Base-by-base conservation (phyloP, 2,113 vertebrate genomes). In the Cheilinus undulatus region DNA sequence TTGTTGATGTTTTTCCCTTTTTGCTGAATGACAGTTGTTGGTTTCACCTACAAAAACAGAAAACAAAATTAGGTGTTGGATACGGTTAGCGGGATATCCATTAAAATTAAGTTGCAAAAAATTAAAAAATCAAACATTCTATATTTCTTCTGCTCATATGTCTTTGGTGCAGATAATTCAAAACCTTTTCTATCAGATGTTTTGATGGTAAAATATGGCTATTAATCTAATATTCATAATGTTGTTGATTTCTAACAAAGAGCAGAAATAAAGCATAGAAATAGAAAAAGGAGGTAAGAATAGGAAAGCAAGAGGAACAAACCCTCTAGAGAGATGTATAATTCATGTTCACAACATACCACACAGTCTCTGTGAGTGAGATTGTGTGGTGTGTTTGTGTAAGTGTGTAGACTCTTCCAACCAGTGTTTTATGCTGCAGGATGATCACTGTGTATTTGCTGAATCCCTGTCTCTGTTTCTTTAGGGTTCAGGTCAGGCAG, bases 261-360 rank as follows among this genome's bases (percentile, higher is more conserved):
- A 53, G 28, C 46, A 53, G 65, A 59, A 62, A 57, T 42, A 48
- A 43, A 49, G 58, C 24, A 1, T 12, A 72, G 69, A 74, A 70
- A 61, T 67, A 76, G 38, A 72, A 42, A 65, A 52, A 38, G 38
- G 49, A 20, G 54, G 59, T 65, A 49, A 58, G 53, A 71, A 54
- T 51, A 70, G 10, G 32, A 78, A 56, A 58, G 51, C 22, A 68
- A 74, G 84, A 86, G 69, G 68, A 79, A 40, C 23, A 75, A 87
- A 86, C 78, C 63, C 88, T 90, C 88, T 27, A 73, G 84, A 83
- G 88, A 77, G 76, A 94, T 92, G 72, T 91, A 89, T 93, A 92
- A 93, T 92, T 94, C 87, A 92, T 92, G 81, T 42, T 77, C 64
- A 81, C 57, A 43, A 83, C 82, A 84, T 73, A 54, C 59, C 45